Evolutionary conservation across 2,113 vertebrate genomes (phyloP).

Genomic region (Lycocorax pyrrhopterus): DNA sequence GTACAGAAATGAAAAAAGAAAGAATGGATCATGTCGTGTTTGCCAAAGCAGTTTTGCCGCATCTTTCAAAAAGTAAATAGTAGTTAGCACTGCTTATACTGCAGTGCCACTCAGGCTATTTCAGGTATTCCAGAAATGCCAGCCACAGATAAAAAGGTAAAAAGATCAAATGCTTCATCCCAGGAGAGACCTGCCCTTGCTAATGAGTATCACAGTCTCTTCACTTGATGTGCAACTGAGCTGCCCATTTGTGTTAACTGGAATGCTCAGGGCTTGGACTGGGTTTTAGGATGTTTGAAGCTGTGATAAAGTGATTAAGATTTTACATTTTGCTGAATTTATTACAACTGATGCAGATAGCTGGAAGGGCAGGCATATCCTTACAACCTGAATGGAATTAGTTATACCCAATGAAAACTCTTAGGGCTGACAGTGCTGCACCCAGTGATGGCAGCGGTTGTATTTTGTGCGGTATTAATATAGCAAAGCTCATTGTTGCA

Average conservation of each 20-base stretch:
- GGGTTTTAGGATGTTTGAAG: not conserved
- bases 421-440: not conserved
- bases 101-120: not conserved
- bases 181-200: not conserved
- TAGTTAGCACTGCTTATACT: not conserved
- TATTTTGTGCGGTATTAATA: not conserved
- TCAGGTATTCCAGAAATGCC: not conserved
- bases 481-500: not conserved
- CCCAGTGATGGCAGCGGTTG: fast-evolving
- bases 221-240: not conserved
- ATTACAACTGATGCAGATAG: not conserved
- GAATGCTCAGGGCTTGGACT: not conserved
- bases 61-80: not conserved
- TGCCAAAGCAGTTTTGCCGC: not conserved
- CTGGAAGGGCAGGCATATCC: not conserved
- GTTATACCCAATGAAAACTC: not conserved
- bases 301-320: not conserved
- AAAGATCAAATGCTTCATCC: not conserved
- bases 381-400: not conserved
- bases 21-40: not conserved
- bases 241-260: not conserved
- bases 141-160: not conserved
- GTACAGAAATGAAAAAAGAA: not conserved
- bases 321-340: not conserved
- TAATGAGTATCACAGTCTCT: not conserved